Base-by-base conservation (phyloP, 1,140 invertebrate species). In the Phymastichus coffea region DNA sequence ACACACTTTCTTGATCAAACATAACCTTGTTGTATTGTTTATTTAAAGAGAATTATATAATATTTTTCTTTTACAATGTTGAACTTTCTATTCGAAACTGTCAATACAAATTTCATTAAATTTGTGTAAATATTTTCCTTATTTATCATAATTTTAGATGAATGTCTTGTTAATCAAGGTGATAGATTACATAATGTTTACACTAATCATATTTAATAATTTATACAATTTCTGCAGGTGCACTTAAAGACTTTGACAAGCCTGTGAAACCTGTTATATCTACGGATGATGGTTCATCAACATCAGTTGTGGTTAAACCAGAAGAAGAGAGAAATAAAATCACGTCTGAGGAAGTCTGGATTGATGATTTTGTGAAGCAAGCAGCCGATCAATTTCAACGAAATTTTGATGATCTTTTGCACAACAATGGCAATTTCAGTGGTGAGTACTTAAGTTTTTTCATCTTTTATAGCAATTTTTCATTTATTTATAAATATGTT, bases 221-320 rank as follows among this genome's bases (percentile, higher is more conserved):
- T 62, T 19, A 19, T 20, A 46, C 53, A 44, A 44, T 46, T 61
- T 48, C 41, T 64, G 4, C 38, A 83, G 82, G 73, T 75, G 82
- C 81, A 57, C 68, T 83, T 37, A 69, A 82, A 68, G 82, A 83
- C 67, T 82, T 83, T 40, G 75, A 78, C 41, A 77, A 80, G 56
- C 64, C 59, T 23, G 37, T 65, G 33, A 67, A 70, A 28, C 15
- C 66, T 14, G 61, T 12, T 6, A 12, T 12, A 33, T 35, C 48
- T 30, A 9, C 17, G 3, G 63, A 63, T 23, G 58, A 61, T 10
- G 35, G 28, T 4, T 60, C 65, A 40, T 47, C 19, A 7, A 58
- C 44, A 9, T 15, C 49, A 7, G 15, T 20, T 15, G 22, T 56
- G 14, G 35, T 41, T 25, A 35, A 33, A 4, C 46, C 58, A 10